These are phyloP conservation scores for Maccullochella peelii DNA, from an alignment of 2,113 vertebrate species.

Conservation along the genomic window DNA sequence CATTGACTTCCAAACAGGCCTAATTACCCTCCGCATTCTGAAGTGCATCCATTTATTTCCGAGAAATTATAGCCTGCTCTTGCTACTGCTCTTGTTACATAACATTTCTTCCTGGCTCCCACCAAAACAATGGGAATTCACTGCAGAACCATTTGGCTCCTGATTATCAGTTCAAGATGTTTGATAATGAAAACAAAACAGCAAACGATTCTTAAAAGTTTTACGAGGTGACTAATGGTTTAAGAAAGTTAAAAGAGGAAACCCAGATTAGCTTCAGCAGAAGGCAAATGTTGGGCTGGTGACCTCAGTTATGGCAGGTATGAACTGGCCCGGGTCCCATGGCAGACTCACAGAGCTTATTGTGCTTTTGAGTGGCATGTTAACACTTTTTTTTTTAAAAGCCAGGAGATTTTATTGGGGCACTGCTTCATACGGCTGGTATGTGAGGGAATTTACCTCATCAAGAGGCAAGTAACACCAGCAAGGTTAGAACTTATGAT, in stretches of 20 bases:
- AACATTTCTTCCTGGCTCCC: conserved; percentile 33
- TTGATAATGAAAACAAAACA: conserved; percentile 49
- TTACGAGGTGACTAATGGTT: conserved; percentile 65
- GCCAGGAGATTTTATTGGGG: conserved; percentile 46
- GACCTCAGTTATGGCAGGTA: conserved; percentile 44
- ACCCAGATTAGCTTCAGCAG: conserved; percentile 44
- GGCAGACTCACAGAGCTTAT: conserved; percentile 33
- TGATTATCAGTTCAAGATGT: conserved; percentile 70
- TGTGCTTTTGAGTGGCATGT: conserved; percentile 63
- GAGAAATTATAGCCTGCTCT: conserved; percentile 9
- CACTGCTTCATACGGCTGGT: conserved; percentile 53
- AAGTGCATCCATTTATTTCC: conserved; percentile 10
- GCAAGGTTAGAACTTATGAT: conserved; percentile 41
- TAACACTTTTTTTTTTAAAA: conserved; percentile 68
- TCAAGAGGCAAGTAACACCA: conserved; percentile 42
- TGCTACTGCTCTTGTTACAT: conserved; percentile 30
- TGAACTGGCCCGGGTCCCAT: conserved; percentile 15
- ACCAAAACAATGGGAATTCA: conserved; percentile 42
- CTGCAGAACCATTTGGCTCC: conserved; percentile 26
- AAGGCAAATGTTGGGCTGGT: conserved; percentile 10
- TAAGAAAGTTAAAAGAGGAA: conserved; percentile 49
- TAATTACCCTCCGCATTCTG: conserved; percentile 6
- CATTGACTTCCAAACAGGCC: background rate
- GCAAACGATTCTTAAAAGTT: conserved; percentile 30
- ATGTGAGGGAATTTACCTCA: conserved; percentile 57